phyloP scores from a whole-genome alignment of 2,113 vertebrate genomes.

The Sylvilagus bachmani region DNA sequence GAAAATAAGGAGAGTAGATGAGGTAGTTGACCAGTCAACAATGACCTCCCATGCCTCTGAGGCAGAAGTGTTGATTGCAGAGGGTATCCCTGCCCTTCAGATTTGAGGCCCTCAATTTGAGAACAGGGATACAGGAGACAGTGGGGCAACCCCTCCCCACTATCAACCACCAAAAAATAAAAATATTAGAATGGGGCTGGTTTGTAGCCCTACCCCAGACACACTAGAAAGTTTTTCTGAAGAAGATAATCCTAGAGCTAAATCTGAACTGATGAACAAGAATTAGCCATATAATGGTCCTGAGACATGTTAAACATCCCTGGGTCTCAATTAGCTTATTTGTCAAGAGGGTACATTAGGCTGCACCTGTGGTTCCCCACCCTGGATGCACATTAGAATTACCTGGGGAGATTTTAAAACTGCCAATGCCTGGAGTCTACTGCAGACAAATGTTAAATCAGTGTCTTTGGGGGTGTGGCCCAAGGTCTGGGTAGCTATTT shows the following conservation, averaged over 20 bases:
- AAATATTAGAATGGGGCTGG: accelerated
- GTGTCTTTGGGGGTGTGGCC: neutral
- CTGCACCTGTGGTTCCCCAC: neutral
- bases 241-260: neutral
- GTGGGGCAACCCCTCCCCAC: neutral
- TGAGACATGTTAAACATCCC: neutral
- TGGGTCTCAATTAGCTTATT: neutral
- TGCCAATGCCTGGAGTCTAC: too few species aligned
- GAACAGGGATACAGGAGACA: neutral
- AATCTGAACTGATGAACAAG: neutral
- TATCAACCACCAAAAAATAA: neutral
- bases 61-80: neutral
- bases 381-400: neutral
- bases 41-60: neutral
- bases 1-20: neutral
- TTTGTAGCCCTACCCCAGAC: neutral
- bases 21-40: neutral
- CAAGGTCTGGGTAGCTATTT: neutral
- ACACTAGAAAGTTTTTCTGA: neutral
- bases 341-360: neutral
- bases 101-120: neutral
- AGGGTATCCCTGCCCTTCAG: neutral
- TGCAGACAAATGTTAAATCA: neutral
- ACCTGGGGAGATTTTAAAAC: neutral
- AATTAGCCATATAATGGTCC: neutral